Conservation (phyloP, 2,113 vertebrate genomes). For the Aleadryas rufinucha region DNA sequence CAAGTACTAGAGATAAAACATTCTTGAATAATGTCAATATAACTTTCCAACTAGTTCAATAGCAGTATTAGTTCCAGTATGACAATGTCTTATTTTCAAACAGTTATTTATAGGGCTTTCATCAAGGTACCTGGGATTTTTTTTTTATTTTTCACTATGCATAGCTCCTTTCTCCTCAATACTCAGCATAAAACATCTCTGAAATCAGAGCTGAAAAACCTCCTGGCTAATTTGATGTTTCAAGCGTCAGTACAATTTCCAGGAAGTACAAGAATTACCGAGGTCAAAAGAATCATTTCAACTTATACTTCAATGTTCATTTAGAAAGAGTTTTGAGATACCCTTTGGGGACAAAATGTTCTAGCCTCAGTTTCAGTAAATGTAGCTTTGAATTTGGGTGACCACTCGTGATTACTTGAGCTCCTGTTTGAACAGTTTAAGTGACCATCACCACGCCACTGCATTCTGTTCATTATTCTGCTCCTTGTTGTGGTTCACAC, state of each 20-base stretch:
- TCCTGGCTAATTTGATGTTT: not conserved
- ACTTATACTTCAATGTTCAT: not conserved
- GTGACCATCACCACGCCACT: not conserved
- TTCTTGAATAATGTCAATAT: not conserved
- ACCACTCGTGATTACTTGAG: not conserved
- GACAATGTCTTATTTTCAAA: not conserved
- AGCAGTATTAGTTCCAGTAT: not conserved
- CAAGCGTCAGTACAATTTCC: not conserved
- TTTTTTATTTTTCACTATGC: not conserved
- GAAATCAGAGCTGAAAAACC: not conserved
- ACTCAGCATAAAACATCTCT: not conserved
- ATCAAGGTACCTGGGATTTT: not conserved
- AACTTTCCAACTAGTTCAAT: not conserved
- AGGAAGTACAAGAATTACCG: not conserved
- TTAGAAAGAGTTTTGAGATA: not conserved
- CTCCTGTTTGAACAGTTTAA: not conserved
- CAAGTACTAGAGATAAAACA: conserved; percentile 23
- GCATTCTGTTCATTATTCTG: not conserved
- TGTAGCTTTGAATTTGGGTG: not conserved
- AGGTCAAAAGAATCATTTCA: not conserved
- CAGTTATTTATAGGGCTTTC: conserved; percentile 15
- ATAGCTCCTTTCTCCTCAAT: not conserved
- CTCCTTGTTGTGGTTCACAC: not conserved
- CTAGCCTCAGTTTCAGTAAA: not conserved
- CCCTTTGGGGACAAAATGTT: not conserved